phyloP scores from a whole-genome alignment of 35 echinoderm and acorn worm genomes.

The Amphiura filiformis region DNA sequence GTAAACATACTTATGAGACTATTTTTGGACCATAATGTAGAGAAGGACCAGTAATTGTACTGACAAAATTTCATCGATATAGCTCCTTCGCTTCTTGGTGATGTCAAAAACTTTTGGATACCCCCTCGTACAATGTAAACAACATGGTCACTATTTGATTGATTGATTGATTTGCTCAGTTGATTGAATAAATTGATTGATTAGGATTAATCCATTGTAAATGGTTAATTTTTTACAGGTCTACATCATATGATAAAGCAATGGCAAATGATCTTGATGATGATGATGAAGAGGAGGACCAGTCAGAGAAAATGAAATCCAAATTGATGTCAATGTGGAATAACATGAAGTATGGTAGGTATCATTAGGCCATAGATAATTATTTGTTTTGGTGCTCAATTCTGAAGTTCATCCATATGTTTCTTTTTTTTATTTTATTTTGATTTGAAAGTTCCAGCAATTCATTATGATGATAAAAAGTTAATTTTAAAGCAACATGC shows the following conservation, averaged over 20 bases:
- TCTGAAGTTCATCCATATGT: background rate
- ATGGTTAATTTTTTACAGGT: conserved; percentile 62
- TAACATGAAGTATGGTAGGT: conserved; percentile 99
- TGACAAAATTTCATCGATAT: no score
- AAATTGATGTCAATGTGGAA: conserved; percentile 97
- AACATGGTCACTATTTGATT: no score
- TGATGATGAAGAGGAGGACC: conserved; percentile 62
- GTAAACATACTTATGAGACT: no score
- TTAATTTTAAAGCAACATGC: background rate
- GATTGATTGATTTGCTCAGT: no score
- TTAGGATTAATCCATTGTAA: no score
- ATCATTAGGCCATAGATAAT: background rate
- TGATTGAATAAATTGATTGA: no score
- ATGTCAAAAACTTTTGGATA: no score
- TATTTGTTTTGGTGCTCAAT: background rate
- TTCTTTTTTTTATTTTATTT: background rate
- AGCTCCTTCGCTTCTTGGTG: no score
- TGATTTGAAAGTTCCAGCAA: no score
- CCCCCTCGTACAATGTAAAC: no score
- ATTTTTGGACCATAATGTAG: no score
- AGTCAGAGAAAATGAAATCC: conserved; percentile 84
- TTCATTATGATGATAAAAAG: background rate
- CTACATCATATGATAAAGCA: conserved; percentile 7
- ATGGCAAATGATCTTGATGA: background rate
- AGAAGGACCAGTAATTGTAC: no score